These are phyloP conservation scores for Perdita meconis DNA, from an alignment of 2,888 invertebrate species.

Conservation along the genomic window DNA sequence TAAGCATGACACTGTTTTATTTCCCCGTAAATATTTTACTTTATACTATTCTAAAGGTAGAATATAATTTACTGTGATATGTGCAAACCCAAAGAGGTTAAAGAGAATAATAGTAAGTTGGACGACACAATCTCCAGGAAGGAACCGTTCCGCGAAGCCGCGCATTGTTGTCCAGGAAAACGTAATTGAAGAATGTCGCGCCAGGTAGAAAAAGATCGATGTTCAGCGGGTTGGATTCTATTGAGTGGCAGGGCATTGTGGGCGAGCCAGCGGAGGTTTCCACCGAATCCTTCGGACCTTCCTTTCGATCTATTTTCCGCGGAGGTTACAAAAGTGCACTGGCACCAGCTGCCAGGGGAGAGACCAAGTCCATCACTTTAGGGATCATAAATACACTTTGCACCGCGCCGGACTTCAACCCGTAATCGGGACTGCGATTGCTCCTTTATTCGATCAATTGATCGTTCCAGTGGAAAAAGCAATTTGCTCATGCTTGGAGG, in stretches of 20 bases:
- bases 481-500: not conserved
- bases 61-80: no score
- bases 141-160: not conserved
- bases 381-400: constrained; percentile 26
- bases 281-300: constrained; percentile 3
- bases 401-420: no score
- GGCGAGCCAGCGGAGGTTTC: constrained; percentile 11
- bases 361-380: not conserved
- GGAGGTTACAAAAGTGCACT: constrained; percentile 4
- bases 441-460: no score
- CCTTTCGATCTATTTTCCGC: constrained; percentile 25
- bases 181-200: constrained; percentile 1
- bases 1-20: no score
- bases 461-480: no score
- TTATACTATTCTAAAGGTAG: no score
- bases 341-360: constrained; percentile 31
- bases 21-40: no score
- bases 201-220: constrained; percentile 23
- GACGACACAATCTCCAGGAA: constrained; percentile 1
- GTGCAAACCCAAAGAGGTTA: no score
- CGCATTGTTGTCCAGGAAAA: constrained; percentile 14
- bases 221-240: not conserved
- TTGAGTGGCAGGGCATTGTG: constrained; percentile 15
- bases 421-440: no score
- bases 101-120: not conserved